Evolutionary conservation across 2,113 vertebrate genomes (phyloP).

Genomic region (Pseudorasbora parva): DNA sequence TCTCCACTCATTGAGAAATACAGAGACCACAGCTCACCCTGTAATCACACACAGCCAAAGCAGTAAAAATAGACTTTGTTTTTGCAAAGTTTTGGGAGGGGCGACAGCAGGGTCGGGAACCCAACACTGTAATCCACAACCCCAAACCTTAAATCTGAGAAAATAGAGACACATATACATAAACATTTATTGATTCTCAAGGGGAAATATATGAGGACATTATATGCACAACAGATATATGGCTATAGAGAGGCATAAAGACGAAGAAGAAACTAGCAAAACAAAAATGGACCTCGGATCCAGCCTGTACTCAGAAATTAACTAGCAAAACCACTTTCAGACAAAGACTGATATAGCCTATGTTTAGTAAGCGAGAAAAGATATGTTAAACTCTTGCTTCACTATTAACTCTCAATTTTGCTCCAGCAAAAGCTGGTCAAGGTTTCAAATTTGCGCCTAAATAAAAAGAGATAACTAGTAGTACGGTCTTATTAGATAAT

Average conservation of each 20-base stretch:
- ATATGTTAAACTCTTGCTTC: not conserved
- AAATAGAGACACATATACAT: not conserved
- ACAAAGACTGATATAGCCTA: not conserved
- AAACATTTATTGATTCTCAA: constrained; percentile 13
- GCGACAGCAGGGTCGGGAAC: not conserved
- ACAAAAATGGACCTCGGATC: not conserved
- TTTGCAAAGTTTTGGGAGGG: constrained; percentile 35
- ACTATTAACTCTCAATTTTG: not conserved
- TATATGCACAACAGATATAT: not conserved
- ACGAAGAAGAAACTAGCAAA: not conserved
- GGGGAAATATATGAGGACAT: not conserved
- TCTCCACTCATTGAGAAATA: constrained; percentile 29
- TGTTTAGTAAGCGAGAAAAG: not conserved
- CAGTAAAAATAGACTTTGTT: constrained; percentile 38
- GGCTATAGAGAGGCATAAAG: not conserved
- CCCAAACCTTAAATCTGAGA: constrained; percentile 17
- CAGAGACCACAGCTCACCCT: constrained; percentile 34
- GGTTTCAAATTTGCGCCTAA: not conserved
- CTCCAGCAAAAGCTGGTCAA: not conserved
- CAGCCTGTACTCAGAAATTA: not conserved
- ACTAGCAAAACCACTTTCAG: constrained; percentile 19
- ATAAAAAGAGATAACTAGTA: not conserved
- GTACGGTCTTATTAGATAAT: not conserved
- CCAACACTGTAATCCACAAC: constrained; percentile 29
- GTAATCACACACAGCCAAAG: constrained; percentile 31